Evolutionary conservation across 2,797 vertebrate species (phyloP), one percentile per base, ranked within the genome.

Genomic region (Echiichthys vipera): DNA sequence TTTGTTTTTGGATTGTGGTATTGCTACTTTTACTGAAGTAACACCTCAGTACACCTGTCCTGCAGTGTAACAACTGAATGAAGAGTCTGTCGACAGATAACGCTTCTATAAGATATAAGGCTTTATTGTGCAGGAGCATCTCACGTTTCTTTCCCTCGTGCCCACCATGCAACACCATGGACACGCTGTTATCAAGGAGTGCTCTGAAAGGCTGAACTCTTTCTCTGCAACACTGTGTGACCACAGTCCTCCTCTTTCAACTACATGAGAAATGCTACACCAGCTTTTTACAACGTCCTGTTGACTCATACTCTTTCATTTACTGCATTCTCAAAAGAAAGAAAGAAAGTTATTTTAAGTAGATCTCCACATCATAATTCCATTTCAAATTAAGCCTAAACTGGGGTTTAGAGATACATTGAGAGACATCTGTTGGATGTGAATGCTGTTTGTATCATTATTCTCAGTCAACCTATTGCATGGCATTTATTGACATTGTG

Each of bases 261-360:
- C 54, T 65, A 51, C 61, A 50, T 77, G 68, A 78, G 40, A 84
- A 81, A 74, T 68, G 27, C 45, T 55, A 58, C 5, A n/a, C 14
- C 5, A 12, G 25, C 32, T 17, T n/a, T 71, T 72, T 1, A 57
- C 5, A 0, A 62, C 22, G 29, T 70, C 34, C 32, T 32, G 64
- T 54, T 53, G 47, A 29, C 32, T 43, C 40, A 66, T 20, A 25
- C 3, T 34, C 20, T 14, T 1, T 42, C 15, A 7, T 62, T n/a
- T 20, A 30, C 40, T 29, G 36, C 17, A 22, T 25, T 55, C 25
- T 55, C 0, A 12, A 71, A 11, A 56, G 29, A 43, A 54, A 37
- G 18, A 56, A 45, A 53, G 18, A 72, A 53, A 13, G 18, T 25
- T 17, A 39, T 8, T 24, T 17, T 5, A 37, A 17, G 25, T 5